Base-by-base conservation (phyloP, 1,140 invertebrate species). In the Glomeris maerens region DNA sequence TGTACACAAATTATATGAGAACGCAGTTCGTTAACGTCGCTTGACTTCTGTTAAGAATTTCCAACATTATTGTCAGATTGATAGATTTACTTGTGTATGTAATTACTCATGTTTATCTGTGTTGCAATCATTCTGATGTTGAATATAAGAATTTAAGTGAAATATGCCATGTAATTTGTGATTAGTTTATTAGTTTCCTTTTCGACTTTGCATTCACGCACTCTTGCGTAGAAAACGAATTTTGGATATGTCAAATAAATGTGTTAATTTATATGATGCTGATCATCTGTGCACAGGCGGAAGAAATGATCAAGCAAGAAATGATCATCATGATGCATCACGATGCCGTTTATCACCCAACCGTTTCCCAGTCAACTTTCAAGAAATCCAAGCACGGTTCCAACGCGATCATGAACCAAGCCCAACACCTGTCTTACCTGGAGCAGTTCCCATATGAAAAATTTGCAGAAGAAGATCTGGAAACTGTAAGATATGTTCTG, bases 231-330 rank as follows among this genome's bases (percentile, higher is more conserved):
- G n/a, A n/a, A n/a, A n/a, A n/a, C n/a, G n/a, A n/a, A n/a, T n/a
- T n/a, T n/a, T n/a, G n/a, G n/a, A n/a, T n/a, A n/a, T n/a, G n/a
- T n/a, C n/a, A n/a, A n/a, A n/a, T n/a, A n/a, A n/a, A n/a, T n/a
- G n/a, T n/a, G n/a, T n/a, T 38, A 10, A 47, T n/a, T n/a, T n/a
- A n/a, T n/a, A n/a, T n/a, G n/a, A n/a, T n/a, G n/a, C n/a, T n/a
- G n/a, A n/a, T 27, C 4, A 49, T 26, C 10, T 48, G 47, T 49
- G 53, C 63, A 51, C 55, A 88, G 75, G 91, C 94, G 21, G 93
- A 98, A 71, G 92, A 98, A 70, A 63, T 98, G 25, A 93, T 99
- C 44, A 98, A 98, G 70, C 74, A 80, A 52, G 95, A 98, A 72
- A 98, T 98, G 90, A 74, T 95, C 25, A 82, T 81, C 3, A 95